Conservation (phyloP, 2,797 vertebrate species). For the Buphagus erythrorhynchus region DNA sequence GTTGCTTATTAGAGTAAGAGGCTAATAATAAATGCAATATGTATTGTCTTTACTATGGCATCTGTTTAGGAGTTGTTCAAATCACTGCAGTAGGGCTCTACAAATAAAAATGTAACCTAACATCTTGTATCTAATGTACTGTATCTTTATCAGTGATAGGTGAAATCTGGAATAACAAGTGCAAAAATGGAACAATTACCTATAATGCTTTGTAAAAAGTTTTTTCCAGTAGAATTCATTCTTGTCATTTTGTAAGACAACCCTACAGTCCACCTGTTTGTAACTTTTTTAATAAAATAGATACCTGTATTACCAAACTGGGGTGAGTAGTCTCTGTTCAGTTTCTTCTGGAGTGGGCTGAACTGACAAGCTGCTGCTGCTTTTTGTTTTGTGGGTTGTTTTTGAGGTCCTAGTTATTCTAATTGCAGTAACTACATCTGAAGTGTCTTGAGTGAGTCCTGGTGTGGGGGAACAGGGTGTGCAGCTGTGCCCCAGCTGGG, state of each 20-base stretch:
- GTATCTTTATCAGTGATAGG: constrained; percentile 77
- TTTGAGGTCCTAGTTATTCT: background rate
- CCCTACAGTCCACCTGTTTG: constrained; percentile 82
- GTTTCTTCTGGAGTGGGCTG: background rate
- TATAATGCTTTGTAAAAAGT: constrained; percentile 79
- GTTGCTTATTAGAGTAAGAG: constrained; percentile 78
- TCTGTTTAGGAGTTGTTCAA: constrained; percentile 79
- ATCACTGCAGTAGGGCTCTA: constrained; percentile 80
- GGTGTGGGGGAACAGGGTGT: rapidly evolving
- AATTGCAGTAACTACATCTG: background rate
- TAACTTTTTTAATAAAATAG: constrained; percentile 88
- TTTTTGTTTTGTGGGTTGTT: rapidly evolving
- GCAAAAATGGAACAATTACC: constrained; percentile 74
- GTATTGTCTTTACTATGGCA: constrained; percentile 76
- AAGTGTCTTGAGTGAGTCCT: background rate
- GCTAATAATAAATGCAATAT: constrained; percentile 76
- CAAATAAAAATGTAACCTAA: constrained; percentile 73
- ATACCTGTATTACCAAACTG: constrained; percentile 80
- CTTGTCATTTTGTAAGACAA: constrained; percentile 84
- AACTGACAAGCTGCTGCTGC: background rate
- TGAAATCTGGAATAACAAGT: constrained; percentile 77
- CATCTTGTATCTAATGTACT: constrained; percentile 79
- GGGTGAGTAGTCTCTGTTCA: constrained; percentile 43
- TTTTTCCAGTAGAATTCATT: constrained; percentile 79
- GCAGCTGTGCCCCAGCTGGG: background rate